Conservation (phyloP, 2,113 vertebrate genomes). For the Ascaphus truei region DNA sequence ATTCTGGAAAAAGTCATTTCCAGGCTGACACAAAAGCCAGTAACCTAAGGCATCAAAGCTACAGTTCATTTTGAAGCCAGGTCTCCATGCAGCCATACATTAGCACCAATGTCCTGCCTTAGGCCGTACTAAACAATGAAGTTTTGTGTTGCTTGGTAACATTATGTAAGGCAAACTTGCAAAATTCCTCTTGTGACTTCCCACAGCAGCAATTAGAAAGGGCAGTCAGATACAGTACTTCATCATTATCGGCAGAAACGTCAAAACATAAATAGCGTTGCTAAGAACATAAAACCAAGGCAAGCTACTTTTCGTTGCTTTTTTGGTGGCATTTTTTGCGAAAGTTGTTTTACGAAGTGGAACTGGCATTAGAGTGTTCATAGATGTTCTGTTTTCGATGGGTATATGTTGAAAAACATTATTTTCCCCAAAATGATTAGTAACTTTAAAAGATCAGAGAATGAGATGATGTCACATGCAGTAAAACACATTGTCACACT, state of each 20-base stretch:
- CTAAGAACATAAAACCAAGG: too few relatives aligned
- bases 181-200: constrained; percentile 3
- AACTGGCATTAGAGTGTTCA: too few relatives aligned
- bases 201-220: constrained; percentile 17
- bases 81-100: constrained; percentile 25
- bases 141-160: constrained; percentile 23
- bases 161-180: neutral
- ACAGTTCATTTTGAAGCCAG: constrained; percentile 28
- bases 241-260: constrained; percentile 2
- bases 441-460: too few relatives aligned
- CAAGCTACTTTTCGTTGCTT: too few relatives aligned
- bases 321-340: neutral
- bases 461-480: too few relatives aligned
- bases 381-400: too few relatives aligned
- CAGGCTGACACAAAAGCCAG: neutral
- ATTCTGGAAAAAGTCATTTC: neutral
- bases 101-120: constrained; percentile 21
- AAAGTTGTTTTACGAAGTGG: neutral
- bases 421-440: too few relatives aligned
- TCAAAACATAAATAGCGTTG: too few relatives aligned
- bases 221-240: neutral
- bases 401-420: too few relatives aligned
- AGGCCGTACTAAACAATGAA: constrained; percentile 20
- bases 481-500: neutral
- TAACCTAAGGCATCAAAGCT: constrained; percentile 16